Conservation (phyloP, 2,888 invertebrate species). For the Macrophya annulata region DNA sequence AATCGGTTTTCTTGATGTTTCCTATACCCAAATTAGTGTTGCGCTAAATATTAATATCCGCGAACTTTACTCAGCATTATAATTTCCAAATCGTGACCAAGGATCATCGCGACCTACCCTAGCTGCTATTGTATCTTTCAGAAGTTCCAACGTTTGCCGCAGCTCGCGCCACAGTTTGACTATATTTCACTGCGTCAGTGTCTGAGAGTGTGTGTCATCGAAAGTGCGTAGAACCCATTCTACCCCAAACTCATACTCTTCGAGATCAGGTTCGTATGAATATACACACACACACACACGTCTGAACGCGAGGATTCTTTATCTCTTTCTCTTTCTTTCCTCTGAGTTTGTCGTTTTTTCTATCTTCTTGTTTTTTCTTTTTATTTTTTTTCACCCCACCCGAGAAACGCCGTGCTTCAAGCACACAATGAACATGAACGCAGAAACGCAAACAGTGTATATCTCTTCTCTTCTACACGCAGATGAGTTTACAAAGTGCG, state of each 20-base stretch:
- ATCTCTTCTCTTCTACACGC: background rate
- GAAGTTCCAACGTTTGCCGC: constrained; percentile 61
- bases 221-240: constrained; percentile 3
- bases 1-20: background rate
- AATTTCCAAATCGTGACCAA: background rate
- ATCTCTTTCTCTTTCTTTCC: background rate
- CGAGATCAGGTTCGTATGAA: constrained; percentile 19
- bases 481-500: constrained; percentile 23
- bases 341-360: background rate
- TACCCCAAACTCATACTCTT: background rate
- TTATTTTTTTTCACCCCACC: background rate
- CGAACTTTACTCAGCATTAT: background rate
- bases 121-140: constrained; percentile 71
- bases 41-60: background rate
- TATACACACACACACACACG: background rate
- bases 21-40: background rate
- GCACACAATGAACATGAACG: background rate
- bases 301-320: background rate
- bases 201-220: constrained; percentile 13
- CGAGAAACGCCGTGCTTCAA: background rate
- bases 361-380: background rate
- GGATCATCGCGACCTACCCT: constrained; percentile 73
- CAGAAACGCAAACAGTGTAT: background rate
- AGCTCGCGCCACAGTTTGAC: constrained; percentile 10
- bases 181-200: background rate